Evolutionary conservation across 2,113 vertebrate genomes (phyloP).

Genomic region (Orthonyx spaldingii): DNA sequence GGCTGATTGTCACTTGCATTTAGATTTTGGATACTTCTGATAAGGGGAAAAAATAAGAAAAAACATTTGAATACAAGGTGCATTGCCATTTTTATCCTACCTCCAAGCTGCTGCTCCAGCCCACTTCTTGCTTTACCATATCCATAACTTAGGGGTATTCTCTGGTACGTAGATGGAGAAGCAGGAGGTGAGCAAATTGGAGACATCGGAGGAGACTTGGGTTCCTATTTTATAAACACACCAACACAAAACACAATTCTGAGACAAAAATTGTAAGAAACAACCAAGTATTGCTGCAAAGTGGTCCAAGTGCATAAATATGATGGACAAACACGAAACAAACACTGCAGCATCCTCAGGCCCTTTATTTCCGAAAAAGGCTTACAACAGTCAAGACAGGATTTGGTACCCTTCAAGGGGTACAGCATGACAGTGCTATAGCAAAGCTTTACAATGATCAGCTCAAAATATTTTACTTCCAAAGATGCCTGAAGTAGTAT

Average conservation of each 20-base stretch:
- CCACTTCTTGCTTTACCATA: constrained; percentile 77
- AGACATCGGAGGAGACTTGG: constrained; percentile 78
- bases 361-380: neutral
- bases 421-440: neutral
- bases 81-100: constrained; percentile 49
- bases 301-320: fast-evolving
- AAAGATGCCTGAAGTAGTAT: neutral
- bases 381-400: neutral
- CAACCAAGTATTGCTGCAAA: neutral
- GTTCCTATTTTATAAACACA: constrained; percentile 77
- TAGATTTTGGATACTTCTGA: neutral
- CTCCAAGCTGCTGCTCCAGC: constrained; percentile 74
- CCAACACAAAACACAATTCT: constrained; percentile 21
- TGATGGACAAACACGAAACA: neutral
- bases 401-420: neutral
- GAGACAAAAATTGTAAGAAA: neutral
- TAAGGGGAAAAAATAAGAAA: neutral
- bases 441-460: neutral
- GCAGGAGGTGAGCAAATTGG: constrained; percentile 80
- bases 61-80: neutral
- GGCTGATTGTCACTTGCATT: constrained; percentile 12
- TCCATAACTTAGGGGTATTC: constrained; percentile 71
- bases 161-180: constrained; percentile 80
- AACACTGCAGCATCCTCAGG: neutral
- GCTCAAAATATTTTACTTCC: neutral